phyloP scores from a whole-genome alignment of 2,113 vertebrate species.

The Pungitius pungitius region DNA sequence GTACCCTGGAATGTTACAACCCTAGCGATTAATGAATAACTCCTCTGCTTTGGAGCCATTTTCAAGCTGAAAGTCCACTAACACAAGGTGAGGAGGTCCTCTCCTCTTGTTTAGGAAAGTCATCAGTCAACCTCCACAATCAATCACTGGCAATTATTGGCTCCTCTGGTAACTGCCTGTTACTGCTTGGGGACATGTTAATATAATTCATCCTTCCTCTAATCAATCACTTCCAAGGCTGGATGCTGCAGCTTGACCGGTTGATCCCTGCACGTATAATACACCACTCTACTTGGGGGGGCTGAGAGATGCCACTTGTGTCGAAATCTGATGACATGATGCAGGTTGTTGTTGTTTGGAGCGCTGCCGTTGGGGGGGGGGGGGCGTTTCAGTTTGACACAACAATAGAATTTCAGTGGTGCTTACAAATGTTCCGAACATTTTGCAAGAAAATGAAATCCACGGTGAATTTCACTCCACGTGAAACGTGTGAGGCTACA shows the following conservation, averaged over 20 bases:
- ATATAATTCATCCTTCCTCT: slow-evolving; percentile 40
- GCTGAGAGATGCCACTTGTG: not conserved
- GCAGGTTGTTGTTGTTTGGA: not conserved
- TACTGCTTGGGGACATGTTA: slow-evolving; percentile 55
- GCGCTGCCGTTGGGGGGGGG: not conserved
- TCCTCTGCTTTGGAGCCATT: not conserved
- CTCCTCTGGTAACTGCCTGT: slow-evolving; percentile 50
- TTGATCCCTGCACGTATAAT: slow-evolving; percentile 9
- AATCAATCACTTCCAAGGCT: slow-evolving; percentile 55
- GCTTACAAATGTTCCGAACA: not conserved
- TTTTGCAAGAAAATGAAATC: too few species aligned
- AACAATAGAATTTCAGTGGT: too few species aligned
- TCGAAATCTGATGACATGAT: slow-evolving; percentile 2
- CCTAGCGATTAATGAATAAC: not conserved
- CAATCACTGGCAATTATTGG: slow-evolving; percentile 53
- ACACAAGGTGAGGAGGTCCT: not conserved
- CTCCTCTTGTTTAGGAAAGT: not conserved
- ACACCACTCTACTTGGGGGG: slow-evolving; percentile 3
- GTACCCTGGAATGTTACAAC: too few species aligned
- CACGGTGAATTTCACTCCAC: not conserved
- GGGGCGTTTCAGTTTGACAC: not conserved
- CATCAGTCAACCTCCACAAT: slow-evolving; percentile 50
- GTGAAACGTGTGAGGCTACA: not conserved
- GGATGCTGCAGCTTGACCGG: slow-evolving; percentile 19
- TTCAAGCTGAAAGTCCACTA: not conserved